Base-by-base conservation (phyloP, 2,888 invertebrate species). In the Ellobium chinense region DNA sequence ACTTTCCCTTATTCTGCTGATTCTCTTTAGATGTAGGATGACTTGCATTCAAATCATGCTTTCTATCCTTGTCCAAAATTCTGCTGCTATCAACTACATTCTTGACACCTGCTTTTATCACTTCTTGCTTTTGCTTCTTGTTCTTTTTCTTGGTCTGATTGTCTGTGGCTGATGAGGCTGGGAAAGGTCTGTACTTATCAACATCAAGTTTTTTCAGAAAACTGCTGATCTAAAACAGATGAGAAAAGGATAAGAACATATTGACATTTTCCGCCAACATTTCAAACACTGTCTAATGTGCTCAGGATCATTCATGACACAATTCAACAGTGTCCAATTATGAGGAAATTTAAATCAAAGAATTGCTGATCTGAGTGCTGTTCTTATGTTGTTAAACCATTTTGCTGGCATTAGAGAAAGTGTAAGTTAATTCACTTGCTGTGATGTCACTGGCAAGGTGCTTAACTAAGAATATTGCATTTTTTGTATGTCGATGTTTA, bases 171-270 rank as follows among this genome's bases (percentile, higher is more conserved):
- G 70, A 58, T 72, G 78, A 78, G 62, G 83, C 81, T 65, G 78
- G 56, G 24, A 29, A 65, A 56, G 86, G 85, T 74, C 87, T 83
- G 73, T 87, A 76, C 34, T 88, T 84, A 62, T 68, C 76, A 46
- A 89, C 85, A 39, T 86, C 88, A 39, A 89, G 82, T 36, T 87
- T 75, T 62, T 86, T 80, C 1, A 89, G 83, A 58, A 89, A 88
- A 37, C 87, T 84, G 75, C 75, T 83, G 18, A 89, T 81, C 89
- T 89, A 56, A 74, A 81, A n/a, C n/a, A 9, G 31, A 14, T 54
- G 9, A 56, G 46, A 58, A 46, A 31, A 73, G 5, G 31, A 74
- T 27, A 36, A 34, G 3, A 14, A n/a, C n/a, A n/a, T n/a, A n/a
- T n/a, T n/a, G n/a, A n/a, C n/a, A n/a, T n/a, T n/a, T n/a, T n/a